phyloP scores from a whole-genome alignment of 2,113 vertebrate species.

The Physeter macrocephalus region DNA sequence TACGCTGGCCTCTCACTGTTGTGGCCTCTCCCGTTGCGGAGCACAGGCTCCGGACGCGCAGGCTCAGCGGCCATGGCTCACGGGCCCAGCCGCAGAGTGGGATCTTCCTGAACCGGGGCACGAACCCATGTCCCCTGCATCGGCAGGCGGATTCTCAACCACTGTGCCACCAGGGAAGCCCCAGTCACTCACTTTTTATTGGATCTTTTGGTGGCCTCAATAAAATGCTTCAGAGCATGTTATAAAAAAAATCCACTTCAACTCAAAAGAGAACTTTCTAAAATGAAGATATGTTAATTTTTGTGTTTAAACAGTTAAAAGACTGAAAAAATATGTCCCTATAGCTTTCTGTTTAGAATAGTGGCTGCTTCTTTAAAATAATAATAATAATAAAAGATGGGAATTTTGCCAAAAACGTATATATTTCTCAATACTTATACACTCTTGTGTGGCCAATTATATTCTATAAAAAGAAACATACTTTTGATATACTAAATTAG shows the following conservation, averaged over 20 bases:
- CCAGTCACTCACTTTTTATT: background rate
- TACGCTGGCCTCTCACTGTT: too few species aligned
- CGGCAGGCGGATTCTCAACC: too few species aligned
- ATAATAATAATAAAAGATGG: background rate
- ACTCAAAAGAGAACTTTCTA: background rate
- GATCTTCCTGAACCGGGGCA: too few species aligned
- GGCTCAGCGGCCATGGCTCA: too few species aligned
- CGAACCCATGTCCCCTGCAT: too few species aligned
- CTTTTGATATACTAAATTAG: background rate
- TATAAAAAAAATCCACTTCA: background rate
- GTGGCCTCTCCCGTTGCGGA: too few species aligned
- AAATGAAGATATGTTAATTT: background rate
- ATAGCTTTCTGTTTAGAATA: background rate
- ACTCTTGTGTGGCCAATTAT: background rate
- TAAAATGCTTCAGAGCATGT: background rate
- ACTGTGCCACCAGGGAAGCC: too few species aligned
- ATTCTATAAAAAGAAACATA: constrained; percentile 11
- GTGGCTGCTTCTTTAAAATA: background rate
- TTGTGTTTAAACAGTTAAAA: background rate
- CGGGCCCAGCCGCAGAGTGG: too few species aligned
- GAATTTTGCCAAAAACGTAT: background rate
- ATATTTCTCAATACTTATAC: background rate
- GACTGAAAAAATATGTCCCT: background rate
- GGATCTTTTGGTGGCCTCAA: background rate
- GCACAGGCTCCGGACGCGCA: too few species aligned